Evolutionary conservation across 2,113 vertebrate genomes (phyloP), one percentile per base, ranked within the genome.

Genomic region (Neopipo cinnamomea): DNA sequence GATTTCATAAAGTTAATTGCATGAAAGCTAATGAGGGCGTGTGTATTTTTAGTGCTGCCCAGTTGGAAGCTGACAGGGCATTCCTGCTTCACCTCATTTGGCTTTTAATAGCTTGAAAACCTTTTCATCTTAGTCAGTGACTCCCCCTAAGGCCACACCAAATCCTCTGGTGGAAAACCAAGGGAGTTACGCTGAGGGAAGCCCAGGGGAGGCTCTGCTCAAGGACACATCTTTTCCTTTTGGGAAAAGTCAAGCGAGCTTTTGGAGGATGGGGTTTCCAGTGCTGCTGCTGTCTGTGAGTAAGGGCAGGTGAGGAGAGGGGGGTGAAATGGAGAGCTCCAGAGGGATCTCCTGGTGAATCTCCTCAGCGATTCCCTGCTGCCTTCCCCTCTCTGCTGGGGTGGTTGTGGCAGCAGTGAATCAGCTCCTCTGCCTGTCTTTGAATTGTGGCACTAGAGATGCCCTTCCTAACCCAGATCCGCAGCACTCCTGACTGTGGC

Each of bases 41-140:
- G 55, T 75, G 31, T 93, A 89, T 91, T 93, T 93, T 78, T 94
- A 79, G 83, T 80, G 72, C 52, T 92, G 61, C 92, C 88, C 61
- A 65, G 76, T 73, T 91, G 92, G 76, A 87, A 72, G 49, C 70
- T 82, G 91, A 81, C 56, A 78, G 88, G 76, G 83, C 44, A 94
- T 92, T 79, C 95, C 96, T 0, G 1, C 75, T 84, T 92, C 4
- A 17, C 73, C 75, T 88, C 14, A 1, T 75, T 87, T 75, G 92
- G 70, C 80, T 93, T 91, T 56, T 58, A 68, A 58, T 24, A 56
- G 3, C 31, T 15, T 3, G 7, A 14, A 90, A 67, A 15, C 65
- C 83, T 91, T 74, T 91, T 68, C 5, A 56, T 94, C 72, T 71
- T 53, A 56, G 58, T 78, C 71, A 66, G 50, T 93, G 94, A 83